Evolutionary conservation across 1,140 invertebrate species (phyloP), one percentile per base, ranked within the genome.

Genomic region (Contarinia nasturtii): DNA sequence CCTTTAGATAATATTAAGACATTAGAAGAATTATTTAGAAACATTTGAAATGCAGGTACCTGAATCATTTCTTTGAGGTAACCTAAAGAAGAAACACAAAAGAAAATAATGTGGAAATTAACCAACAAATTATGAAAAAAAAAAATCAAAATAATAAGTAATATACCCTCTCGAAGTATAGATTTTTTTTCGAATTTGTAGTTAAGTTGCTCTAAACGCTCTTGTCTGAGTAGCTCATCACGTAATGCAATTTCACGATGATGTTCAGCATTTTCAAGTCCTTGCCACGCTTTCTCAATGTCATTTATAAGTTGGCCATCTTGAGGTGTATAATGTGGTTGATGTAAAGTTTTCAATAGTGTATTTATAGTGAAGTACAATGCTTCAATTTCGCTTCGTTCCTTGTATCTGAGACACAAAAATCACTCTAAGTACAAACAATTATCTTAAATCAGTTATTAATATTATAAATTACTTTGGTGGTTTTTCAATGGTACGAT

Each of bases 41-140:
- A n/a, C n/a, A n/a, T n/a, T n/a, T n/a, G n/a, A n/a, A n/a, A n/a
- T n/a, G n/a, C n/a, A n/a, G n/a, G n/a, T n/a, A n/a, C n/a, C 65
- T 90, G 86, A 49, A 90, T 91, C 91, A 98, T 98, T 67, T 98
- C 94, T 66, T 92, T 92, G 15, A 99, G 67, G 66, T 97, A 99
- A 2, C 87, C n/a, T n/a, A n/a, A n/a, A n/a, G n/a, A n/a, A n/a
- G n/a, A n/a, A n/a, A n/a, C n/a, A n/a, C n/a, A n/a, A n/a, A n/a
- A n/a, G n/a, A n/a, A n/a, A n/a, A n/a, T n/a, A n/a, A n/a, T n/a
- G n/a, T n/a, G n/a, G n/a, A n/a, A n/a, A n/a, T n/a, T n/a, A n/a
- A n/a, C n/a, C n/a, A n/a, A n/a, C n/a, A n/a, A n/a, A n/a, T n/a
- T n/a, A n/a, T n/a, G n/a, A n/a, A n/a, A n/a, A n/a, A n/a, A n/a